Percentiles rank a stretch among this genome's conserved stretches.
These are phyloP conservation scores for Brachypalpus laphriformis DNA, from an alignment of 2,888 invertebrate species.

Conservation along the genomic window DNA sequence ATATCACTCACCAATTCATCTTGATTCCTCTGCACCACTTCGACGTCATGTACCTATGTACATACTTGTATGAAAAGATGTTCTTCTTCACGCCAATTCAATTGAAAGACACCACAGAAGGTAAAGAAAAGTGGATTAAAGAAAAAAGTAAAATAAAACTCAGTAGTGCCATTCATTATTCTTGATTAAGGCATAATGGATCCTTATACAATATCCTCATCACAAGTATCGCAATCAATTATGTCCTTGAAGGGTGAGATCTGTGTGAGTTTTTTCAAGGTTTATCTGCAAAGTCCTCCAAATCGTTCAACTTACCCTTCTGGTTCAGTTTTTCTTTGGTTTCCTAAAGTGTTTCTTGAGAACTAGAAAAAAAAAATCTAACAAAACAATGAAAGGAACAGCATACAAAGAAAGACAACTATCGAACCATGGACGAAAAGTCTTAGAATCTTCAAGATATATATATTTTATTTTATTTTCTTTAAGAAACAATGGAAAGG, in stretches of 20 bases:
- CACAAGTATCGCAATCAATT: conserved; percentile 69
- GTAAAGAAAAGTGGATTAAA: background rate
- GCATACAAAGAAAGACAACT: background rate
- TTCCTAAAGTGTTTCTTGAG: background rate
- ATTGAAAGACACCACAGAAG: background rate
- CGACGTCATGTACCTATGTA: too few species aligned
- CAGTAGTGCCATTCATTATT: conserved; percentile 70
- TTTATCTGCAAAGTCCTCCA: conserved; percentile 50
- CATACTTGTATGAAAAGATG: too few species aligned
- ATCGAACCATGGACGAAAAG: conserved; percentile 7
- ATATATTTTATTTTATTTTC: conserved; percentile 13
- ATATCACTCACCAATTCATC: background rate
- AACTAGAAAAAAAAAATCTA: background rate
- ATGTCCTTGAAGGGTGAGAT: conserved; percentile 48
- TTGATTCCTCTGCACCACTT: background rate
- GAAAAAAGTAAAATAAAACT: conserved; percentile 34
- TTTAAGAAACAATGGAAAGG: background rate
- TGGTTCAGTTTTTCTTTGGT: background rate
- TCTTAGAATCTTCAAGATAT: background rate
- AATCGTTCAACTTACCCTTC: conserved; percentile 27
- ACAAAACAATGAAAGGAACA: background rate
- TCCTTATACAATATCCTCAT: conserved; percentile 72
- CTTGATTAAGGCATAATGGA: conserved; percentile 70
- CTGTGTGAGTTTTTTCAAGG: conserved; percentile 57
- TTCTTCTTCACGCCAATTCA: background rate